These are phyloP conservation scores for Deilephila elpenor DNA, from an alignment of 2,888 invertebrate species.

Conservation along the genomic window DNA sequence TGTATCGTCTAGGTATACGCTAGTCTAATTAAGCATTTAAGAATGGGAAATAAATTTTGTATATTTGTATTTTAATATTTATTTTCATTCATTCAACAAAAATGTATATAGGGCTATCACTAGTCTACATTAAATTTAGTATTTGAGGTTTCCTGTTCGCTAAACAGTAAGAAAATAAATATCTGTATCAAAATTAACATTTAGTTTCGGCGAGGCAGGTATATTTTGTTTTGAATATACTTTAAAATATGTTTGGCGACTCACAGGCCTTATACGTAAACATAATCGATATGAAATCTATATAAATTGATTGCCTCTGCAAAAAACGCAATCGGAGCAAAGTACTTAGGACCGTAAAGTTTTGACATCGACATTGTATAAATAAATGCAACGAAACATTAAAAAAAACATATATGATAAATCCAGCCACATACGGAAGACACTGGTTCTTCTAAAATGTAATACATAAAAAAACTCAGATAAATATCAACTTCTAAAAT, in stretches of 20 bases:
- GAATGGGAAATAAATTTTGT: conserved; percentile 31
- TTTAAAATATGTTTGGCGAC: background rate
- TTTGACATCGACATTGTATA: background rate
- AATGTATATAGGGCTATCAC: background rate
- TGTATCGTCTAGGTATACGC: conserved; percentile 1
- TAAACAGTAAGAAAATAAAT: conserved; percentile 3
- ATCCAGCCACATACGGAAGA: background rate
- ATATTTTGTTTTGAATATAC: background rate
- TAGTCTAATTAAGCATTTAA: conserved; percentile 24
- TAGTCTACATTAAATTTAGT: background rate
- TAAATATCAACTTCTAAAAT: no score
- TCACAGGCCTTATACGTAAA: background rate
- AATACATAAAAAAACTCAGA: no score
- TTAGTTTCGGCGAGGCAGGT: conserved; percentile 2
- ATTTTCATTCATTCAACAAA: conserved; percentile 33
- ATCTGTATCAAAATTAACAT: background rate
- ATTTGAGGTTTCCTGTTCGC: background rate
- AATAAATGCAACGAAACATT: conserved; percentile 5
- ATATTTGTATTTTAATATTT: conserved; percentile 36
- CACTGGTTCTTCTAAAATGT: background rate
- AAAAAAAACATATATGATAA: background rate
- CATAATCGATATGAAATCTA: no score
- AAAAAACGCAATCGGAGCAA: no score
- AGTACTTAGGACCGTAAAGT: no score
- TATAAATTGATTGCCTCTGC: no score